Evolutionary conservation across 2,888 invertebrate species (phyloP).

Genomic region (Calliphora vomitoria): DNA sequence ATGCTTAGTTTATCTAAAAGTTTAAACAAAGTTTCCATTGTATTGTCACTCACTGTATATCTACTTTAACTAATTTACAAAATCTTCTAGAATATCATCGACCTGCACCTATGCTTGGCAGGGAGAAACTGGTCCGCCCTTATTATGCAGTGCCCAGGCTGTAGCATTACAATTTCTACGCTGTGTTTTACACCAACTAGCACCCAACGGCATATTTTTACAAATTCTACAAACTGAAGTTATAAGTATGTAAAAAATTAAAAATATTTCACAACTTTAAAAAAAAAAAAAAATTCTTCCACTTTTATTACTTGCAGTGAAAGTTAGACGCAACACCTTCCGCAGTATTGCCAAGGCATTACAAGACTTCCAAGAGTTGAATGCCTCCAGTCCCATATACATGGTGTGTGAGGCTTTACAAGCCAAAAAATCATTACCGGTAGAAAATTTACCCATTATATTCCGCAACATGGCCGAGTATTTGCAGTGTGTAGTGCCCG

Average conservation of each 20-base stretch:
- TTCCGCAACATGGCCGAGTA: constrained; percentile 97
- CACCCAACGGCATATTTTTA: constrained; percentile 97
- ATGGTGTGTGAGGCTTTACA: constrained; percentile 91
- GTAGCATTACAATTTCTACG: constrained; percentile 98
- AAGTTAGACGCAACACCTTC: constrained; percentile 92
- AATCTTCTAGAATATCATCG: constrained; percentile 87
- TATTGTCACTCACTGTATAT: no score
- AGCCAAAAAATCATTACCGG: constrained; percentile 90
- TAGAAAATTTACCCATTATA: constrained; percentile 90
- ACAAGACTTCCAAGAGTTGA: constrained; percentile 97
- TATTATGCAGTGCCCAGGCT: constrained; percentile 97
- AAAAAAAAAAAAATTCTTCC: background rate
- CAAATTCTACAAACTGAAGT: constrained; percentile 97
- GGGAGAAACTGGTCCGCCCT: constrained; percentile 92
- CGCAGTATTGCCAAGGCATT: constrained; percentile 96
- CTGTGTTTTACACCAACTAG: constrained; percentile 97
- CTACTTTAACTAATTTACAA: no score
- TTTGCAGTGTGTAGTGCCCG: constrained; percentile 95
- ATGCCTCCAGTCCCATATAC: constrained; percentile 97
- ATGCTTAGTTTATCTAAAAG: no score
- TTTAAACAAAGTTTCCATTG: no score
- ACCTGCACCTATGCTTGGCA: constrained; percentile 95
- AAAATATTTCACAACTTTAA: background rate
- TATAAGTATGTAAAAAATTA: constrained; percentile 87
- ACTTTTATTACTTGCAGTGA: constrained; percentile 77